Evolutionary conservation across 2,113 vertebrate species (phyloP).

Genomic region (Trematomus loennbergii): DNA sequence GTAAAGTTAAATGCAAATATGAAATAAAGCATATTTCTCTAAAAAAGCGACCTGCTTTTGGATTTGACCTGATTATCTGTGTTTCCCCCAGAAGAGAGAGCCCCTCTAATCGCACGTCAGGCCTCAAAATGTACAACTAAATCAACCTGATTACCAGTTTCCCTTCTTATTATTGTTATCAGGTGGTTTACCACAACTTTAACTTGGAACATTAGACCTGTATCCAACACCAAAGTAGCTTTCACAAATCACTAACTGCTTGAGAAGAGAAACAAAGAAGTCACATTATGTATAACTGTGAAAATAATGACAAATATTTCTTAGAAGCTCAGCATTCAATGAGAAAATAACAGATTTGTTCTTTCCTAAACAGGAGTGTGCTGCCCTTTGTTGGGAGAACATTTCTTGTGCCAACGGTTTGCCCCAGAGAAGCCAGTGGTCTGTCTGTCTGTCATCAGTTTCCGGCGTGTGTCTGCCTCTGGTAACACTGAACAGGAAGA

Average conservation of each 20-base stretch:
- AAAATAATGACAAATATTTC: background rate
- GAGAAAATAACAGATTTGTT: background rate
- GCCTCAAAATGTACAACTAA: background rate
- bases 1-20: too few relatives aligned
- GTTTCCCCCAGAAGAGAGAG: background rate
- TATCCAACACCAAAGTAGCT: background rate
- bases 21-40: too few relatives aligned
- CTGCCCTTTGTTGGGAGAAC: constrained; percentile 27
- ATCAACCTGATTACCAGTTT: background rate
- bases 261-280: background rate
- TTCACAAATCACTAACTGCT: background rate
- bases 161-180: too few relatives aligned
- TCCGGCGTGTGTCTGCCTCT: constrained; percentile 69
- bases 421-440: constrained; percentile 46
- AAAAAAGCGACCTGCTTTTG: too few relatives aligned
- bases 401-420: constrained; percentile 36
- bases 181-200: background rate
- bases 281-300: background rate
- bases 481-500: constrained; percentile 78
- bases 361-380: constrained; percentile 50
- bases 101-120: background rate
- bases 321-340: background rate
- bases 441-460: constrained; percentile 59
- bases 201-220: background rate
- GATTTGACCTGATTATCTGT: constrained; percentile 1